Percentiles rank a stretch among this genome's conserved stretches.
phyloP scores from a whole-genome alignment of 1,140 invertebrate genomes.

The Periplaneta americana region DNA sequence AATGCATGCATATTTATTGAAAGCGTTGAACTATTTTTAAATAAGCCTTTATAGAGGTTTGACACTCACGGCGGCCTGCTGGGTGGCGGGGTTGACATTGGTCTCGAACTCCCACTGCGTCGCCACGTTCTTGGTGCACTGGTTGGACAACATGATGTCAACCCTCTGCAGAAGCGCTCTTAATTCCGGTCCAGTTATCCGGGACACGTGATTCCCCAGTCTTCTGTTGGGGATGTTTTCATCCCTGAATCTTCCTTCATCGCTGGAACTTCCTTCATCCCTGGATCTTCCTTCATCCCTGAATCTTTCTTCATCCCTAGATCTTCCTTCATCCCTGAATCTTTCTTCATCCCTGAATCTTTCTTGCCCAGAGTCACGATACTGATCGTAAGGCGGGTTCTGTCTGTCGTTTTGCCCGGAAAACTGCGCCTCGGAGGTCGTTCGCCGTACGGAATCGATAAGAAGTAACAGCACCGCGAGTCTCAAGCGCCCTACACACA shows the following conservation, averaged over 20 bases:
- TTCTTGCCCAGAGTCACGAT: not conserved
- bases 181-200: constrained; percentile 15
- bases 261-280: not conserved
- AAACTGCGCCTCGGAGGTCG: not conserved
- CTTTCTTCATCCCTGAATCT: not conserved
- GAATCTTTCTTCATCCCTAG: not conserved
- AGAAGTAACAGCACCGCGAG: not conserved
- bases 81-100: constrained; percentile 74
- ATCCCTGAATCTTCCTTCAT: not conserved
- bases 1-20: no score
- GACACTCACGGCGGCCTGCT: constrained; percentile 68
- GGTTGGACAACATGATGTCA: constrained; percentile 64
- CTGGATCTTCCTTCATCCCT: not conserved
- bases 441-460: not conserved
- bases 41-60: no score
- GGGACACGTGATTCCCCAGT: not conserved
- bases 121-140: constrained; percentile 74
- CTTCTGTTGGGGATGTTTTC: not conserved
- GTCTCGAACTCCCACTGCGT: constrained; percentile 86
- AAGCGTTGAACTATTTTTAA: no score
- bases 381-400: not conserved
- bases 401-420: not conserved
- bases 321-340: not conserved
- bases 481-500: not conserved
- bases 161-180: constrained; percentile 54